Evolutionary conservation across 1,140 invertebrate genomes (phyloP).

Genomic region (Phortica variegata): DNA sequence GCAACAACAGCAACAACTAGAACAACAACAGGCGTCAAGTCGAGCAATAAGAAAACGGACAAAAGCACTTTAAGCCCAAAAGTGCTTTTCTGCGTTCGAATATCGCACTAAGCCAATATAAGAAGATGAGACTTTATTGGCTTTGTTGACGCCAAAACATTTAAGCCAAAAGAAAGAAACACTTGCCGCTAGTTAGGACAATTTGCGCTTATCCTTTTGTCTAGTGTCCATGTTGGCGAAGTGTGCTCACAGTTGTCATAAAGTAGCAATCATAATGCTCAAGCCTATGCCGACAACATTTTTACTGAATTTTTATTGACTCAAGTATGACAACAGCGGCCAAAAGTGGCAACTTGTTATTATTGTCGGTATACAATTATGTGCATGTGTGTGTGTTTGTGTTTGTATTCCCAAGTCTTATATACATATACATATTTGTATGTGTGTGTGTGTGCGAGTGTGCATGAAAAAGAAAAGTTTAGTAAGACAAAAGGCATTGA

Average conservation of each 20-base stretch:
- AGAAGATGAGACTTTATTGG: too few relatives aligned
- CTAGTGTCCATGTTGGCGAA: too few relatives aligned
- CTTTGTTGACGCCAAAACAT: too few relatives aligned
- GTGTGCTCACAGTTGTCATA: constrained; percentile 29
- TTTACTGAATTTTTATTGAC: constrained; percentile 55
- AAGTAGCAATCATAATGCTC: constrained; percentile 52
- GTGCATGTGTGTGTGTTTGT: background rate
- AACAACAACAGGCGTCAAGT: too few relatives aligned
- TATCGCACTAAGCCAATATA: too few relatives aligned
- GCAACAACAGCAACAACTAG: constrained; percentile 17
- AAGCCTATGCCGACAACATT: constrained; percentile 46
- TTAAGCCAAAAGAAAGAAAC: too few relatives aligned
- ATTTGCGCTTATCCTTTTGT: too few relatives aligned
- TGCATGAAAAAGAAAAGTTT: background rate
- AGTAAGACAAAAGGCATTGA: constrained; percentile 21
- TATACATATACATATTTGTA: background rate
- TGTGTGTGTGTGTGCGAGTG: background rate
- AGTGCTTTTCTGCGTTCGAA: too few relatives aligned
- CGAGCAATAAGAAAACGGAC: too few relatives aligned
- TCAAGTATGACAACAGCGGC: constrained; percentile 8
- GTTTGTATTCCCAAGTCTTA: background rate
- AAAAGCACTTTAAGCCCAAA: too few relatives aligned
- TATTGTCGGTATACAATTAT: constrained; percentile 9
- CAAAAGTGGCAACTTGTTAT: constrained; percentile 7
- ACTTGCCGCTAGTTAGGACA: too few relatives aligned